These are phyloP conservation scores for Bombus superbus DNA, from an alignment of 1,140 invertebrate species.

Conservation along the genomic window DNA sequence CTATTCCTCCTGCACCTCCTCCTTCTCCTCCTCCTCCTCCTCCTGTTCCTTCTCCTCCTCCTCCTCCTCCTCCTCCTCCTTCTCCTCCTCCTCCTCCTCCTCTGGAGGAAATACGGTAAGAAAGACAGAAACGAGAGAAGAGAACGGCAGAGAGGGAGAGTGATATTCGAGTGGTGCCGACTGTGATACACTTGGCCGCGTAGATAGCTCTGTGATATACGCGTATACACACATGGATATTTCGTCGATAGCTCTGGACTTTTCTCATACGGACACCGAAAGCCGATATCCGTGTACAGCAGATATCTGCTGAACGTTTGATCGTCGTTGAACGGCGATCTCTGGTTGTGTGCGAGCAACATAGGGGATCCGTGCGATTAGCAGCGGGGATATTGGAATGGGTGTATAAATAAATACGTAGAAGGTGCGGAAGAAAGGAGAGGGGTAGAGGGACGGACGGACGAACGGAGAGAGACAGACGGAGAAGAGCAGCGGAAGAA, in stretches of 20 bases:
- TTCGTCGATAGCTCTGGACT: slow-evolving; percentile 24
- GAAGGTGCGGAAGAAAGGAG: not conserved
- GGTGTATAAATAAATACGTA: not conserved
- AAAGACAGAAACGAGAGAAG: not conserved
- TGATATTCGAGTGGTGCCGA: slow-evolving; percentile 28
- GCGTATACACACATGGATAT: slow-evolving; percentile 20
- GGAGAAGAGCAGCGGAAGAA: slow-evolving; percentile 38
- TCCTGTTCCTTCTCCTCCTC: no score
- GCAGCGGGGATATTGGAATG: not conserved
- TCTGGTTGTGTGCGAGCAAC: not conserved
- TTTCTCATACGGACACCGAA: not conserved
- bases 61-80: no score
- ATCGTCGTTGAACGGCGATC: not conserved
- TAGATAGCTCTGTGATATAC: slow-evolving; percentile 34
- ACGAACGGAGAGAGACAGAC: not conserved
- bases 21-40: no score
- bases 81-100: no score
- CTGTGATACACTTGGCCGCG: slow-evolving; percentile 42
- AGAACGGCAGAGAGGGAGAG: not conserved
- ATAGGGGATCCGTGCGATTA: not conserved
- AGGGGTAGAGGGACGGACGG: not conserved
- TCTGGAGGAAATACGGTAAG: not conserved
- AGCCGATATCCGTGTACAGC: not conserved
- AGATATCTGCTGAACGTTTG: not conserved
- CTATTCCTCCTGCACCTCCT: no score